A percentile compares a stretch with the other conserved stretches of the same genome.
These are phyloP conservation scores for Rhagoletis pomonella DNA, from an alignment of 1,140 invertebrate genomes.

Conservation along the genomic window DNA sequence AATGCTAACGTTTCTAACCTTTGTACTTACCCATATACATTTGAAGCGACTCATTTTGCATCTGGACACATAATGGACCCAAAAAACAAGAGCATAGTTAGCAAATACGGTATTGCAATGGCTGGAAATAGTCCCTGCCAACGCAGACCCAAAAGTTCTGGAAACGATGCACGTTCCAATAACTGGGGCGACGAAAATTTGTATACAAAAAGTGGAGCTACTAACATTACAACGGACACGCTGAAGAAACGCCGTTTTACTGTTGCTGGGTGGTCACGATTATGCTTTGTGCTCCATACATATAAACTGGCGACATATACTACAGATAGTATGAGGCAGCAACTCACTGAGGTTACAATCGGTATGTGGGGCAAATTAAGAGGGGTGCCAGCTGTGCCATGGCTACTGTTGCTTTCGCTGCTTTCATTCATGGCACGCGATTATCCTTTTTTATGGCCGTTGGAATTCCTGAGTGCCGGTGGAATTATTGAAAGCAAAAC, in stretches of 20 bases:
- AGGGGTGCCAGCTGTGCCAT: neutral
- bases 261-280: slow-evolving; percentile 90
- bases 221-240: slow-evolving; percentile 85
- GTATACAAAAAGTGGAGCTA: slow-evolving; percentile 86
- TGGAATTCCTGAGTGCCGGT: neutral
- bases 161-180: slow-evolving; percentile 79
- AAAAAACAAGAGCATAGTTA: slow-evolving; percentile 90
- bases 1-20: slow-evolving; percentile 50
- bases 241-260: slow-evolving; percentile 92
- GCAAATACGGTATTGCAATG: slow-evolving; percentile 82
- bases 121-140: slow-evolving; percentile 84
- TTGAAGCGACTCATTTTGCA: slow-evolving; percentile 81
- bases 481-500: neutral
- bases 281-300: slow-evolving; percentile 84
- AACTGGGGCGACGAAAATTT: slow-evolving; percentile 79
- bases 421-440: slow-evolving; percentile 3
- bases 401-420: neutral
- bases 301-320: slow-evolving; percentile 89
- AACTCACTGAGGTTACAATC: slow-evolving; percentile 74
- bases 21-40: slow-evolving; percentile 80
- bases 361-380: slow-evolving; percentile 62
- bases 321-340: slow-evolving; percentile 83
- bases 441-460: slow-evolving; percentile 9
- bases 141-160: slow-evolving; percentile 85
- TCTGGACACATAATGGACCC: slow-evolving; percentile 86